Evolutionary conservation across 2,113 vertebrate genomes (phyloP).

Genomic region (Lepisosteus osseus): DNA sequence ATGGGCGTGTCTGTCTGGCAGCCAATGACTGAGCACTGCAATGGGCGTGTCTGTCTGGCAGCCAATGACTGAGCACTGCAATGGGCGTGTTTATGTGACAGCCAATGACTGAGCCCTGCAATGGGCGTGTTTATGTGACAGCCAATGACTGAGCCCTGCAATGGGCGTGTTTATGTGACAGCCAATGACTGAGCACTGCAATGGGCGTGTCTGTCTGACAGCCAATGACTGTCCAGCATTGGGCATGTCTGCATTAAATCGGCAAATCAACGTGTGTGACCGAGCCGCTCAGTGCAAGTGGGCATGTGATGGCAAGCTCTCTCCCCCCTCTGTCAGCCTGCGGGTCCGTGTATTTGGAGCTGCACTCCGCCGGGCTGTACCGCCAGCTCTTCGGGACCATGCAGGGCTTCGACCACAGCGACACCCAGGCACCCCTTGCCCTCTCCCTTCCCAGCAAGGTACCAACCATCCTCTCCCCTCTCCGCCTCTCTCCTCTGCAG

Average conservation of each 20-base stretch:
- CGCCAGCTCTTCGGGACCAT: conserved; percentile 62
- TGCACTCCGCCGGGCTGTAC: conserved; percentile 56
- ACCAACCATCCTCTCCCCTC: neutral
- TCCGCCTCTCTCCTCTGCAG: conserved; percentile 2
- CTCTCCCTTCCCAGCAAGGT: conserved; percentile 61
- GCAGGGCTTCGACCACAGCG: conserved; percentile 51
- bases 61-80: too few species aligned
- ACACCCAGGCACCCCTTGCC: conserved; percentile 52
- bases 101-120: too few species aligned
- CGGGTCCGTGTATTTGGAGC: conserved; percentile 58
- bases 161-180: too few species aligned
- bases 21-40: too few species aligned
- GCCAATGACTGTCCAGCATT: too few species aligned
- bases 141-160: too few species aligned
- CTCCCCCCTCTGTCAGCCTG: conserved; percentile 40
- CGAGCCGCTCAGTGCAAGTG: neutral
- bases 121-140: too few species aligned
- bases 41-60: too few species aligned
- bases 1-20: too few species aligned
- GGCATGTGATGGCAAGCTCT: neutral
- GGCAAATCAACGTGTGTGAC: too few species aligned
- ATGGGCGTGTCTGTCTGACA: conserved; percentile 33
- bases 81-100: too few species aligned
- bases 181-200: too few species aligned
- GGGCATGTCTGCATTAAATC: neutral